phyloP scores from a whole-genome alignment of 1,140 invertebrate genomes.

The Amyelois transitella region DNA sequence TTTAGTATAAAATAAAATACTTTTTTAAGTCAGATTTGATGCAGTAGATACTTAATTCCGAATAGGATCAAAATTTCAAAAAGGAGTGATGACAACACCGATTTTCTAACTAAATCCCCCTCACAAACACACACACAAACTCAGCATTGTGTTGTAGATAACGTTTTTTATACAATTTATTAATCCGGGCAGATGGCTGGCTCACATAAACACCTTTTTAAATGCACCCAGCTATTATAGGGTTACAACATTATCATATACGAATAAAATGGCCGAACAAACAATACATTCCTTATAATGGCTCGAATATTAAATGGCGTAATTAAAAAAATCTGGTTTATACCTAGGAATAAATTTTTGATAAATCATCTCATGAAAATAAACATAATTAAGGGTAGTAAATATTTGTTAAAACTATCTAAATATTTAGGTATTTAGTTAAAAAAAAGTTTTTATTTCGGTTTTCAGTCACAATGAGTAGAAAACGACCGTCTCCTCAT shows the following conservation, averaged over 20 bases:
- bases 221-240: conserved; percentile 54
- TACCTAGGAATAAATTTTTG: too few relatives aligned
- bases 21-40: too few relatives aligned
- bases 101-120: conserved; percentile 26
- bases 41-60: not conserved
- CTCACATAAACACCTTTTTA: conserved; percentile 64
- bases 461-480: too few relatives aligned
- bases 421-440: too few relatives aligned
- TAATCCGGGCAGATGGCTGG: conserved; percentile 63
- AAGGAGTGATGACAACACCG: not conserved
- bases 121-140: conserved; percentile 30
- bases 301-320: not conserved
- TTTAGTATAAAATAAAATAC: too few relatives aligned
- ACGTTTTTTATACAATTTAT: conserved; percentile 69
- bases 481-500: too few relatives aligned
- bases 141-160: conserved; percentile 26
- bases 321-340: not conserved
- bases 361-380: too few relatives aligned
- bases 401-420: too few relatives aligned
- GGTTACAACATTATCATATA: conserved; percentile 66
- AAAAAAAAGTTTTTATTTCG: too few relatives aligned
- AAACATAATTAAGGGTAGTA: too few relatives aligned
- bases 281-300: conserved; percentile 6
- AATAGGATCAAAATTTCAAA: not conserved
- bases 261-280: conserved; percentile 44